Evolutionary conservation across 92 coral and sea anemone species (phyloP), one percentile per base, ranked within the genome.

Genomic region (Parazoanthus darwini): DNA sequence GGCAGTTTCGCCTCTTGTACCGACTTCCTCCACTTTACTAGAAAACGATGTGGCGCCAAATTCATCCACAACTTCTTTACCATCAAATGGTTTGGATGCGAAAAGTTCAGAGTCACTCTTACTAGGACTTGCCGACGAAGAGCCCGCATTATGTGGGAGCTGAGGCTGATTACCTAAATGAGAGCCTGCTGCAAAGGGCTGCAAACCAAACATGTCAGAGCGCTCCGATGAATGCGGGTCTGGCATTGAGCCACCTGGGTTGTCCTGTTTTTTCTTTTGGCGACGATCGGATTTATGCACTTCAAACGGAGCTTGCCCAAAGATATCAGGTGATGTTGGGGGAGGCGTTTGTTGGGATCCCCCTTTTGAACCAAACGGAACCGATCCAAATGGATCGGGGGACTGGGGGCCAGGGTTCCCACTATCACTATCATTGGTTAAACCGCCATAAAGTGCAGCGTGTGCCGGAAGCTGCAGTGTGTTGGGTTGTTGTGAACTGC

Each of bases 301-400:
- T 50, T 89, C 88, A 77, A 95, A 93, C 23, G 96, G 98, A 14
- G 94, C 94, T 25, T 92, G 79, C 0, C 94, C 96, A 87, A 95
- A 95, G 1, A 88, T 91, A 86, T 95, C 98, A 33, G 89, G 94
- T 6, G 94, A 84, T 35, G 90, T 74, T n/a, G 94, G 90, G 90
- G 51, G 8, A 35, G 86, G 78, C 8, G 65, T 51, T 14, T 87
- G 71, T 26, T 59, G 85, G 43, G 76, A 46, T 4, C 44, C 42
- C 39, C 91, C 88, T 39, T 90, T 93, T 43, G 89, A 46, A 38
- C 81, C 81, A 50, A 95, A 95, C 0, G 96, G 96, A 25, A 91
- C 96, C 26, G 96, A 90, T 29, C 98, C 98, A 77, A 95, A 95
- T 2, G 98, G 98, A 85, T 95, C 94, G 8, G 93, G 74, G 23